Conservation (phyloP, 2,888 invertebrate species). For the Rotaria socialis region DNA sequence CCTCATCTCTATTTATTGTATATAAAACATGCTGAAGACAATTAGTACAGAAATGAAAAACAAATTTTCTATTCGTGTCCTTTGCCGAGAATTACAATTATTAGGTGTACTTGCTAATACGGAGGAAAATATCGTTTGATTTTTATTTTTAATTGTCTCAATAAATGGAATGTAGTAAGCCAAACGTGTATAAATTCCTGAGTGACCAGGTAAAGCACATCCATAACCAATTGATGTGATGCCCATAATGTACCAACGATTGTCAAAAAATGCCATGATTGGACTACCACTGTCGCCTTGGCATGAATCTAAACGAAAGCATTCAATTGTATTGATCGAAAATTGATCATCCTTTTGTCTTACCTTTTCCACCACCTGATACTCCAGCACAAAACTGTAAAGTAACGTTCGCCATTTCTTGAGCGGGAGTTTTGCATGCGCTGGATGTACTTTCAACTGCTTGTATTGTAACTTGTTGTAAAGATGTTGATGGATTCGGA, state of each 20-base stretch:
- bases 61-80: not conserved
- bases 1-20: no score
- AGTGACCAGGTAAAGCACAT: not conserved
- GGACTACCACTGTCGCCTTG: not conserved
- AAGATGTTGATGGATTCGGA: not conserved
- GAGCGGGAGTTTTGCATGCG: not conserved
- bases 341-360: no score
- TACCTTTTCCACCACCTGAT: not conserved
- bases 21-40: not conserved
- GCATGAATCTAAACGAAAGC: not conserved
- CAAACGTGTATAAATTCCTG: slow-evolving; percentile 7
- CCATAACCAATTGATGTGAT: not conserved
- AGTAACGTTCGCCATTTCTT: not conserved
- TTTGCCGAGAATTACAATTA: not conserved
- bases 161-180: not conserved
- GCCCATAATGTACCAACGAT: not conserved
- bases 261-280: not conserved
- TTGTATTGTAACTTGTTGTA: not conserved
- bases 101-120: not conserved
- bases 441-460: not conserved
- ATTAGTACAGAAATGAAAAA: not conserved
- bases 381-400: not conserved
- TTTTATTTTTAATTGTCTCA: not conserved
- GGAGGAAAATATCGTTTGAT: not conserved
- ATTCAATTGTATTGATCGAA: no score